phyloP scores from a whole-genome alignment of 2,888 invertebrate species.

The Caenorhabditis wallacei region DNA sequence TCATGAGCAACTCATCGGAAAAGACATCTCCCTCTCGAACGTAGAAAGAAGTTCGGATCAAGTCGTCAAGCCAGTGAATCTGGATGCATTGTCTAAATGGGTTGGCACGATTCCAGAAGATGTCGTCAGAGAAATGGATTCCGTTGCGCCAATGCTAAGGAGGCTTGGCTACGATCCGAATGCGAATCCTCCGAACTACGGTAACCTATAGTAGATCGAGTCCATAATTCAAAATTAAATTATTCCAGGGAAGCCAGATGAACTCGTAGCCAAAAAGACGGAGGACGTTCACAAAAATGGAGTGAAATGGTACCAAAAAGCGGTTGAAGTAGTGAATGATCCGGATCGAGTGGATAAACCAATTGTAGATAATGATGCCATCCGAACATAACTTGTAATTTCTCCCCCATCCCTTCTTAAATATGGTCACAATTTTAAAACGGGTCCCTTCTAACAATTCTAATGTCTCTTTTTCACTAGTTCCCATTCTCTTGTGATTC shows the following conservation, averaged over 20 bases:
- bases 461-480: slow-evolving; percentile 2
- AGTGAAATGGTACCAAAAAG: slow-evolving; percentile 80
- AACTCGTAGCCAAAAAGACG: slow-evolving; percentile 80
- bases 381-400: slow-evolving; percentile 1
- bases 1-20: slow-evolving; percentile 97
- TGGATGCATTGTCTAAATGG: slow-evolving; percentile 90
- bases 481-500: slow-evolving; percentile 25
- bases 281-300: slow-evolving; percentile 81
- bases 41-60: slow-evolving; percentile 77
- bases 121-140: slow-evolving; percentile 88
- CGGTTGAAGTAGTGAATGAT: slow-evolving; percentile 78
- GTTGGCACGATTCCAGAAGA: slow-evolving; percentile 87
- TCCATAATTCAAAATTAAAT: no score
- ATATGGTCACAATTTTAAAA: not conserved
- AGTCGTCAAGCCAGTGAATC: slow-evolving; percentile 97
- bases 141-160: slow-evolving; percentile 82
- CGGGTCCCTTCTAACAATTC: slow-evolving; percentile 16
- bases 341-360: slow-evolving; percentile 78
- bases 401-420: not conserved
- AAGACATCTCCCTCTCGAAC: slow-evolving; percentile 84
- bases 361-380: slow-evolving; percentile 42
- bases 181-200: slow-evolving; percentile 95
- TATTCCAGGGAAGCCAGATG: slow-evolving; percentile 79
- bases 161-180: slow-evolving; percentile 90
- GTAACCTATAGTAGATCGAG: slow-evolving; percentile 62